Percentiles rank a stretch among this genome's conserved stretches.
These are phyloP conservation scores for Toxostoma redivivum DNA, from an alignment of 2,113 vertebrate genomes.

Conservation along the genomic window DNA sequence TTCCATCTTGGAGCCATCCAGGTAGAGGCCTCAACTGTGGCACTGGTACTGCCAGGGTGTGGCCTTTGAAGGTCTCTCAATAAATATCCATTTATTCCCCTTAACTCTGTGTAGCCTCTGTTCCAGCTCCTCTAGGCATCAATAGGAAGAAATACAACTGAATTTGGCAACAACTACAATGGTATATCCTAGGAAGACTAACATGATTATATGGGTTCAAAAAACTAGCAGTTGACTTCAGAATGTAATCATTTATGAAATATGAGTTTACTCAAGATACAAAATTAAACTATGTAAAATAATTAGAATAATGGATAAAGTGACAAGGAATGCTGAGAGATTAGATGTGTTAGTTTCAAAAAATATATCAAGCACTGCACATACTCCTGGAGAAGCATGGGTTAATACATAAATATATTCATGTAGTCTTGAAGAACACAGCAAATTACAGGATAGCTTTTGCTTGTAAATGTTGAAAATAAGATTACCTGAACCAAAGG, in stretches of 20 bases:
- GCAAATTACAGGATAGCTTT: neutral
- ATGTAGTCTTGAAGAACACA: conserved; percentile 17
- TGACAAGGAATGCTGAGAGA: neutral
- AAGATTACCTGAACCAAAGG: neutral
- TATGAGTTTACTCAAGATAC: conserved; percentile 49
- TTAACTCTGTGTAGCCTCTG: too few relatives aligned
- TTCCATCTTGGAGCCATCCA: too few relatives aligned
- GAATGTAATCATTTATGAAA: conserved; percentile 44
- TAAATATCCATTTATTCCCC: too few relatives aligned
- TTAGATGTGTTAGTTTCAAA: neutral
- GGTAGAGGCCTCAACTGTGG: too few relatives aligned
- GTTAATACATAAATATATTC: neutral
- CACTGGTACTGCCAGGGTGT: too few relatives aligned
- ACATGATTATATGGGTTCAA: conserved; percentile 40
- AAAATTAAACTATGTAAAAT: conserved; percentile 47
- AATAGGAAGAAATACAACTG: conserved; percentile 33
- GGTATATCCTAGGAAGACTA: conserved; percentile 16
- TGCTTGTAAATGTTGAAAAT: neutral
- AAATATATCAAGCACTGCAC: neutral
- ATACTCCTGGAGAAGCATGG: neutral
- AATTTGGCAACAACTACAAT: conserved; percentile 48
- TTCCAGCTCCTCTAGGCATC: too few relatives aligned
- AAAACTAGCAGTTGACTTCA: neutral
- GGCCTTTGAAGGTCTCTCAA: too few relatives aligned
- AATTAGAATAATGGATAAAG: neutral